Evolutionary conservation across 2,113 vertebrate genomes (phyloP).

Genomic region (Hystrix brachyura): DNA sequence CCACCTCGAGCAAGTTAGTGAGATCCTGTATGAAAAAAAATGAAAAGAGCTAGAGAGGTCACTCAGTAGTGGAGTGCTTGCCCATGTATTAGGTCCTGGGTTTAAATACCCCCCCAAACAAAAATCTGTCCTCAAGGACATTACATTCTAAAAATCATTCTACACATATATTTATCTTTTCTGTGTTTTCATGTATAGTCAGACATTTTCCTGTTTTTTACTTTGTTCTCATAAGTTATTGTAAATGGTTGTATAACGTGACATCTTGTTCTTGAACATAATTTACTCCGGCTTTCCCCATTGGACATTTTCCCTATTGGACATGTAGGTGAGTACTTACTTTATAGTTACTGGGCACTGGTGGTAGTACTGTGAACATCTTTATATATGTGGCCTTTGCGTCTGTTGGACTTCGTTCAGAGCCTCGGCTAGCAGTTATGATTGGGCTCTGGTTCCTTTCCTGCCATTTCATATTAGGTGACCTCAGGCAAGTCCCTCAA

Average conservation of each 20-base stretch:
- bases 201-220: constrained; percentile 8
- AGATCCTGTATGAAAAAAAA: background rate
- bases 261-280: constrained; percentile 23
- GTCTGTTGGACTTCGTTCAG: background rate
- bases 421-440: background rate
- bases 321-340: background rate
- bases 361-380: background rate
- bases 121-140: background rate
- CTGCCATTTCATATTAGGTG: background rate
- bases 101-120: background rate
- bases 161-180: background rate
- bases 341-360: background rate
- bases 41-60: background rate
- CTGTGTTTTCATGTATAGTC: background rate
- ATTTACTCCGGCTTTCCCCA: background rate
- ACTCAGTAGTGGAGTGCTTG: background rate
- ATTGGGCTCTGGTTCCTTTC: background rate
- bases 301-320: background rate
- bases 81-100: background rate
- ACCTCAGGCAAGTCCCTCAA: background rate
- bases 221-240: constrained; percentile 1
- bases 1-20: background rate
- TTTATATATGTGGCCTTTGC: background rate
- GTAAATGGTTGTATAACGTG: background rate
- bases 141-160: constrained; percentile 6